phyloP scores from a whole-genome alignment of 30 jellyfish, hydroid and myxozoan genomes.

The Pseudorhiza aurosa region DNA sequence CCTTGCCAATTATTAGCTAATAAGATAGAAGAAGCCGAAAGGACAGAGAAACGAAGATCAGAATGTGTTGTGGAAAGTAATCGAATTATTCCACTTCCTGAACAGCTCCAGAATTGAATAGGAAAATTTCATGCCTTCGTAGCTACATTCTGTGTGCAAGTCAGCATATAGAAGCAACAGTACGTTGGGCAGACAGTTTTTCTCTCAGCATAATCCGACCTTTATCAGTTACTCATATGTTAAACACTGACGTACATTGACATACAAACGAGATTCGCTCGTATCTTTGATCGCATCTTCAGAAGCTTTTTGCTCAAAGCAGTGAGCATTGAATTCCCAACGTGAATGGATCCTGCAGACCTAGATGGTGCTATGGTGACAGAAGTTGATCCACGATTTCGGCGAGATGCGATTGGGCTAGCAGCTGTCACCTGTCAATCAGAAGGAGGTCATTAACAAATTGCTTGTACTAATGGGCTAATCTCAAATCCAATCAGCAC shows the following conservation, averaged over 20 bases:
- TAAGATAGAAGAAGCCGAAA: slow-evolving; percentile 83
- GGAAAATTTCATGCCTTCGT: slow-evolving; percentile 81
- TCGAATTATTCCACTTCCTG: slow-evolving; percentile 87
- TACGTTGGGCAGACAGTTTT: slow-evolving; percentile 71
- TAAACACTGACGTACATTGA: slow-evolving; percentile 47
- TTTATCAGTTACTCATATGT: slow-evolving; percentile 44
- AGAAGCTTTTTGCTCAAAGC: slow-evolving; percentile 15
- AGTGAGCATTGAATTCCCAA: slow-evolving; percentile 8
- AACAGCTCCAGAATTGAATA: slow-evolving; percentile 66
- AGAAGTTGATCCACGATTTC: slow-evolving; percentile 5
- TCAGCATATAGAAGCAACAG: slow-evolving; percentile 63
- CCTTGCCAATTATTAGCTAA: slow-evolving; percentile 77
- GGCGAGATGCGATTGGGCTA: slow-evolving; percentile 29
- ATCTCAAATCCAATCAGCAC: slow-evolving; percentile 68
- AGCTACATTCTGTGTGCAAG: slow-evolving; percentile 57
- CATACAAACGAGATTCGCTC: slow-evolving; percentile 57
- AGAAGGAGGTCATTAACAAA: slow-evolving; percentile 31
- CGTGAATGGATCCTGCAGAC: slow-evolving; percentile 2
- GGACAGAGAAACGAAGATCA: slow-evolving; percentile 78
- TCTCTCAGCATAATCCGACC: slow-evolving; percentile 74
- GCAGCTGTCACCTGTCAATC: slow-evolving; percentile 69
- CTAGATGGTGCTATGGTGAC: slow-evolving; percentile 22
- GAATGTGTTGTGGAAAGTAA: slow-evolving; percentile 85
- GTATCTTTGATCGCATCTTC: slow-evolving; percentile 69
- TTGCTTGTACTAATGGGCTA: slow-evolving; percentile 54